A percentile compares a stretch with the other conserved stretches of the same genome.
Conservation (phyloP, 37 sponge, comb jelly and placozoan species). For the Ianthella basta region DNA sequence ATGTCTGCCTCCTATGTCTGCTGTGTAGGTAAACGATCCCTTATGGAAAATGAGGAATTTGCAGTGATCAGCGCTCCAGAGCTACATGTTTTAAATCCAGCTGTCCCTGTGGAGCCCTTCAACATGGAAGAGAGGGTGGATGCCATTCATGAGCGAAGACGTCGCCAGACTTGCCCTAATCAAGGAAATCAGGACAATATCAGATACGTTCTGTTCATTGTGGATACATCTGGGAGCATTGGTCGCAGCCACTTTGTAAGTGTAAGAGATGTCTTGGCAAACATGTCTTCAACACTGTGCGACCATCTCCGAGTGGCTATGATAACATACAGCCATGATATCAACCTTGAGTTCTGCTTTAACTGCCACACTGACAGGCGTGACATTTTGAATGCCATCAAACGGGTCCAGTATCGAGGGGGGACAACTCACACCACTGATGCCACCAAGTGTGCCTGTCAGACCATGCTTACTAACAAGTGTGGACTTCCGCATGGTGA, state of each 20-base stretch:
- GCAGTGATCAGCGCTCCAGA: too few species aligned
- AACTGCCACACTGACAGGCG: slow-evolving; percentile 19
- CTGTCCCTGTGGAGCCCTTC: too few species aligned
- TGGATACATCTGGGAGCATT: slow-evolving; percentile 31
- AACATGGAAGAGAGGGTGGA: too few species aligned
- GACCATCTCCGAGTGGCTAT: slow-evolving; percentile 22
- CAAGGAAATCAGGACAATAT: background rate
- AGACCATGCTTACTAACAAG: background rate
- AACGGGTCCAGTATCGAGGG: background rate
- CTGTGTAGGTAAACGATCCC: too few species aligned
- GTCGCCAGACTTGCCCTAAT: too few species aligned
- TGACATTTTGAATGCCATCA: background rate
- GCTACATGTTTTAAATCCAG: too few species aligned
- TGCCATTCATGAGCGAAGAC: too few species aligned
- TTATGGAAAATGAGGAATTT: too few species aligned
- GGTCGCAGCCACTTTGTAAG: background rate
- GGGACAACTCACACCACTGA: slow-evolving; percentile 2
- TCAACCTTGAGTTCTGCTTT: slow-evolving; percentile 45
- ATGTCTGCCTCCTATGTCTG: too few species aligned
- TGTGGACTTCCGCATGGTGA: slow-evolving; percentile 42
- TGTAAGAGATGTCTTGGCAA: background rate
- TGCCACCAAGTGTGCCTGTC: slow-evolving; percentile 42
- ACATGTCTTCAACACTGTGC: slow-evolving; percentile 13
- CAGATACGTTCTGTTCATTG: slow-evolving; percentile 22
- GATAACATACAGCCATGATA: slow-evolving; percentile 25